A percentile compares a stretch with the other conserved stretches of the same genome.
These are phyloP conservation scores for Onthophagus sagittarius DNA, from an alignment of 2,888 invertebrate genomes.

Conservation along the genomic window DNA sequence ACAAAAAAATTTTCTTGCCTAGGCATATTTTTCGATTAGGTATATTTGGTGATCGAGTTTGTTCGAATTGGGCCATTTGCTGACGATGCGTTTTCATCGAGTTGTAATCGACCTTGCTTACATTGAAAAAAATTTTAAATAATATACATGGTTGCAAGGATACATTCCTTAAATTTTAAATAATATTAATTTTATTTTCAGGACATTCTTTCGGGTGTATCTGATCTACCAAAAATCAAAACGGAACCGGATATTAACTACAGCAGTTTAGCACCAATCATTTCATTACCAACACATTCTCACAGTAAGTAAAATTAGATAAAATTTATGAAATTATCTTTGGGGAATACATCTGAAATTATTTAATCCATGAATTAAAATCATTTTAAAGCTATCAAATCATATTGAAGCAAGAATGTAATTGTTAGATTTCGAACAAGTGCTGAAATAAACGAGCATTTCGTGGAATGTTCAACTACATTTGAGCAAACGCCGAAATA, in stretches of 20 bases:
- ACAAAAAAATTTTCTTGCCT: background rate
- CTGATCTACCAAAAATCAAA: conserved; percentile 44
- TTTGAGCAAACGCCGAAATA: too few relatives aligned
- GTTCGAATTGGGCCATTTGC: background rate
- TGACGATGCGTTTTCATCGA: background rate
- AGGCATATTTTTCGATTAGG: background rate
- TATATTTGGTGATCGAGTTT: background rate
- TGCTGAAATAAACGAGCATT: too few relatives aligned
- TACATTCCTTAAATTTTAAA: background rate
- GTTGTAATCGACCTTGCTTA: background rate
- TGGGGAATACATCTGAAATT: too few relatives aligned
- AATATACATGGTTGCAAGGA: background rate
- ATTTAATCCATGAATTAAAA: too few relatives aligned
- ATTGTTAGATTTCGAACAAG: too few relatives aligned
- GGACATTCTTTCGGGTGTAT: conserved; percentile 35
- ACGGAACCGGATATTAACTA: conserved; percentile 39
- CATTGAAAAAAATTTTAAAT: background rate
- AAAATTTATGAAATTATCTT: too few relatives aligned
- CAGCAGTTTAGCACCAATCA: conserved; percentile 40
- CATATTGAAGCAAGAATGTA: too few relatives aligned
- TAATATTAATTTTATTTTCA: conserved; percentile 21
- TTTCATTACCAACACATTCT: conserved; percentile 36
- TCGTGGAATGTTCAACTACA: too few relatives aligned
- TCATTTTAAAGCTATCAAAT: too few relatives aligned
- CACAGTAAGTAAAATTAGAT: conserved; percentile 35